A percentile compares a stretch with the other conserved stretches of the same genome.
These are phyloP conservation scores for Molorchus minor DNA, from an alignment of 2,888 invertebrate species.

Conservation along the genomic window DNA sequence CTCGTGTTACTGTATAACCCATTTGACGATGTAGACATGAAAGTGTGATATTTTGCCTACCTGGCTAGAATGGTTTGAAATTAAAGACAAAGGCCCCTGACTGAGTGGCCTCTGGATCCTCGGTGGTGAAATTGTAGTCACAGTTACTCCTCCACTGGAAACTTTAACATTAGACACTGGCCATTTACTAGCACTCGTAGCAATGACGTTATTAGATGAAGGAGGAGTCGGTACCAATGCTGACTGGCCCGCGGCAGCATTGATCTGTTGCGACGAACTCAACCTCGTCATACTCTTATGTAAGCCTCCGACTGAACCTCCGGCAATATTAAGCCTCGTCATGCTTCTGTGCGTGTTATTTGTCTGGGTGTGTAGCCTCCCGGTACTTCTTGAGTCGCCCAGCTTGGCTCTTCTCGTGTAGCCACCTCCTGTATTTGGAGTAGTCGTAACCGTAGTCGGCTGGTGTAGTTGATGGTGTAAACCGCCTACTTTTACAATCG, in stretches of 20 bases:
- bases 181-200: slow-evolving; percentile 66
- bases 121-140: slow-evolving; percentile 70
- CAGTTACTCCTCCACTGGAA: slow-evolving; percentile 70
- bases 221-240: slow-evolving; percentile 58
- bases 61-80: slow-evolving; percentile 53
- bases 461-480: slow-evolving; percentile 38
- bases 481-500: slow-evolving; percentile 80
- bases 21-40: slow-evolving; percentile 1
- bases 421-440: slow-evolving; percentile 57
- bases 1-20: neutral
- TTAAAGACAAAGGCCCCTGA: slow-evolving; percentile 65
- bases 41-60: slow-evolving; percentile 40
- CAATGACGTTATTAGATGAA: slow-evolving; percentile 64
- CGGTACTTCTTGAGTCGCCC: slow-evolving; percentile 80
- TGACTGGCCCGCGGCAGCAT: slow-evolving; percentile 54
- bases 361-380: slow-evolving; percentile 74
- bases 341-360: slow-evolving; percentile 81
- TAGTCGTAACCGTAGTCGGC: slow-evolving; percentile 40
- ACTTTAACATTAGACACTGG: slow-evolving; percentile 64
- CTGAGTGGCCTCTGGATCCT: slow-evolving; percentile 64
- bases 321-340: slow-evolving; percentile 79
- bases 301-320: slow-evolving; percentile 79
- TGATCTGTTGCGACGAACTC: slow-evolving; percentile 78
- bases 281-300: slow-evolving; percentile 86
- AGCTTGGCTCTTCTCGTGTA: slow-evolving; percentile 73